Percentiles rank a stretch among this genome's conserved stretches.
Conservation (phyloP, 2,797 vertebrate genomes). For the Scyliorhinus canicula region DNA sequence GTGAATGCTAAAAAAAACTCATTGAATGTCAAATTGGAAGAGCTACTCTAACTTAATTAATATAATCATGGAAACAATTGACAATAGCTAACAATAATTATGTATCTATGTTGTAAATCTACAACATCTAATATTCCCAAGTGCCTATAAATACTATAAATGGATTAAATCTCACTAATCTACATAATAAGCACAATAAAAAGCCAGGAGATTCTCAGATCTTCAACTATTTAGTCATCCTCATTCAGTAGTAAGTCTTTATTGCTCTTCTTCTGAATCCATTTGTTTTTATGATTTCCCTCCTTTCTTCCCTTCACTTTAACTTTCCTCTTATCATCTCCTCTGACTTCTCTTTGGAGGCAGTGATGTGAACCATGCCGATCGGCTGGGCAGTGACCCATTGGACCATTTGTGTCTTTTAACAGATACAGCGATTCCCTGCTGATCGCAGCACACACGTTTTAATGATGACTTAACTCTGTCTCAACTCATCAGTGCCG, state of each 20-base stretch:
- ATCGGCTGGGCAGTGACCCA: background rate
- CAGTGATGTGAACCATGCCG: background rate
- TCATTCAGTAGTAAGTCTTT: background rate
- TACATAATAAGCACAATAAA: background rate
- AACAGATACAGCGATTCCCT: background rate
- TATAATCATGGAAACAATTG: conserved; percentile 16
- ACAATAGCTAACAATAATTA: conserved; percentile 19
- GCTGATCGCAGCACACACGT: background rate
- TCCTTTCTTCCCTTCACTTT: background rate
- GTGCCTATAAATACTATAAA: background rate
- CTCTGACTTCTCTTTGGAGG: background rate
- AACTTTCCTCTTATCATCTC: background rate
- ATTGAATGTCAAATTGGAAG: background rate
- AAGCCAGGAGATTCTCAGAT: background rate
- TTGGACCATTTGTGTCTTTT: background rate
- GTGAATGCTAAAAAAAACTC: conserved; percentile 1
- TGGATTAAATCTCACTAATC: background rate
- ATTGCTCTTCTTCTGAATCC: background rate
- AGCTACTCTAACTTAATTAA: background rate
- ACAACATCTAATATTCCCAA: background rate
- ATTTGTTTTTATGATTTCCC: background rate
- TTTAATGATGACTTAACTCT: background rate
- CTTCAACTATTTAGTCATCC: background rate
- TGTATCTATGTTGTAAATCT: background rate
- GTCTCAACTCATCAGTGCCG: background rate